Evolutionary conservation across 2,888 invertebrate genomes (phyloP), one percentile per base, ranked within the genome.

Genomic region (Miltochrista miniata): DNA sequence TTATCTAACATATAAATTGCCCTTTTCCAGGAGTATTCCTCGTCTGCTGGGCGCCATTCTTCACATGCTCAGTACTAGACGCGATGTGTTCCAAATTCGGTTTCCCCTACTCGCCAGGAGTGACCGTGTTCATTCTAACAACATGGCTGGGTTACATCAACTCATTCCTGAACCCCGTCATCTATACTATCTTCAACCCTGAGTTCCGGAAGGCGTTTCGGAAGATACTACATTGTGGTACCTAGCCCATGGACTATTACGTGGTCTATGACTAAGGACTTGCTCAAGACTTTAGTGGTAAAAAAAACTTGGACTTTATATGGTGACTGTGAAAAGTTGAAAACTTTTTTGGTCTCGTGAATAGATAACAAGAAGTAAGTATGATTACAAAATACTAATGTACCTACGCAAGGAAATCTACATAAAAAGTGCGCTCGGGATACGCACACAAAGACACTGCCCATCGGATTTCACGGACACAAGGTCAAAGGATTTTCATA

Each of bases 91-190:
- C 96, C 71, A 97, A 98, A 86, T 92, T 97, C 68, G 94, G 93
- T 36, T 93, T 94, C 61, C 93, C 95, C 60, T 97, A 96, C 85
- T 94, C 95, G 54, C 97, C 98, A 0, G 96, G 98, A 31, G 94
- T 98, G 63, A 95, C 96, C 4, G 96, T 95, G 48, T 99, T 99
- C 90, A 96, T 98, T 76, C 93, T 98, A 61, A 98, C 98, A 66
- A 98, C 98, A 31, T 99, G 99, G 99, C 93, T 99, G 57, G 99
- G 99, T 48, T 99, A 99, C 92, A 98, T 99, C 93, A 99, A 98
- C 90, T 96, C 96, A 77, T 97, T 97, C 83, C 96, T 97, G 54
- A 97, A 97, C 92, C 98, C 98, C 8, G 96, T 98, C 68, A 98
- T 98, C 79, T 98, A 98, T 84, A 98, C 97, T 59, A 97, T 97